Conservation (phyloP, 2,888 invertebrate species). For the Idaea straminata region DNA sequence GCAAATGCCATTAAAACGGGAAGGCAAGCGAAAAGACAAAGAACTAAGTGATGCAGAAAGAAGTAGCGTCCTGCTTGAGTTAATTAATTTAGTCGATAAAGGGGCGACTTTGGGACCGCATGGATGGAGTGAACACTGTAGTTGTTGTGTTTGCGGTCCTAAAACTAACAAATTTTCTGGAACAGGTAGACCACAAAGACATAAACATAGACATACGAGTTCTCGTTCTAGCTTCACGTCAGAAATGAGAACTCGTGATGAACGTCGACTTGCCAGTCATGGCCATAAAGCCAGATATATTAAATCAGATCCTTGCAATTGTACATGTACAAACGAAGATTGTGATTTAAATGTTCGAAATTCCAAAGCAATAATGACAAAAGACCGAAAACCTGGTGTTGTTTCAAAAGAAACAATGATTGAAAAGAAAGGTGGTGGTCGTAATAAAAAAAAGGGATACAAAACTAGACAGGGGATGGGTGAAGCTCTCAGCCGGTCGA, state of each 20-base stretch:
- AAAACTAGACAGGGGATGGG: conserved; percentile 15
- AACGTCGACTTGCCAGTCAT: conserved; percentile 13
- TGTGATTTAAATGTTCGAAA: conserved; percentile 23
- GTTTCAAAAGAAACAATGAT: conserved; percentile 3
- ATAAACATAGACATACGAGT: conserved; percentile 23
- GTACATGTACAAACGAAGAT: conserved; percentile 37
- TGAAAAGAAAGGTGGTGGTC: conserved; percentile 14
- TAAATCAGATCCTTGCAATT: conserved; percentile 55
- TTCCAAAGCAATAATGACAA: conserved; percentile 14
- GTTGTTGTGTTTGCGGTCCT: conserved; percentile 50
- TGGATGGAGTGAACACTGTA: conserved; percentile 47
- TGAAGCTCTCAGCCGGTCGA: conserved; percentile 27
- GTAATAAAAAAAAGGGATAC: conserved; percentile 10
- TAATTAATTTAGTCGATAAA: conserved; percentile 50
- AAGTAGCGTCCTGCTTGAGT: conserved; percentile 36
- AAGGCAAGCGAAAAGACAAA: conserved; percentile 19
- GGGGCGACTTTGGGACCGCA: conserved; percentile 34
- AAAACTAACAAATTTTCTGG: conserved; percentile 22
- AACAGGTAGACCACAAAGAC: conserved; percentile 25
- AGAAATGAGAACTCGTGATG: conserved; percentile 27
- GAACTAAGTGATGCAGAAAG: conserved; percentile 30
- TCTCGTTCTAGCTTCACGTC: conserved; percentile 32
- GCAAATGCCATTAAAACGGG: conserved; percentile 5
- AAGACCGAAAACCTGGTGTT: conserved; percentile 10
- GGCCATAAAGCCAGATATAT: conserved; percentile 43